These are phyloP conservation scores for Microdon myrmicae DNA, from an alignment of 2,888 invertebrate genomes.

Conservation along the genomic window DNA sequence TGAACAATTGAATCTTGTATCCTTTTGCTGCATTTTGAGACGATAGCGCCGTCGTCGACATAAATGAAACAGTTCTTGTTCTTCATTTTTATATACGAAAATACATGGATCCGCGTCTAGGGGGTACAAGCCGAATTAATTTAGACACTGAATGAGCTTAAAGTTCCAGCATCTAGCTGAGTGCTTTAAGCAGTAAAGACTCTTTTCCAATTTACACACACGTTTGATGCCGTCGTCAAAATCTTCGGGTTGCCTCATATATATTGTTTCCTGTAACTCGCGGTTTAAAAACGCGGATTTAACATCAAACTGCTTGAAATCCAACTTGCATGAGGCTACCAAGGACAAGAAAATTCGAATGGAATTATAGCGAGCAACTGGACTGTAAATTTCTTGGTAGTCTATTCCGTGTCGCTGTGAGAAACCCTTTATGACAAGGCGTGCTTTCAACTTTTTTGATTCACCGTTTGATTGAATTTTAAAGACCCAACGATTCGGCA, in stretches of 20 bases:
- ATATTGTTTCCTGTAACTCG: slow-evolving; percentile 28
- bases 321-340: slow-evolving; percentile 23
- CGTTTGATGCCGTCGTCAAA: slow-evolving; percentile 45
- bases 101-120: slow-evolving; percentile 55
- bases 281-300: slow-evolving; percentile 44
- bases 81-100: no score
- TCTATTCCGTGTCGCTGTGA: slow-evolving; percentile 56
- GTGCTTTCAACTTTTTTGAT: slow-evolving; percentile 54
- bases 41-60: no score
- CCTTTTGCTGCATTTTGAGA: no score
- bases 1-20: no score
- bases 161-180: slow-evolving; percentile 54
- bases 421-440: slow-evolving; percentile 57
- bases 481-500: slow-evolving; percentile 55
- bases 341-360: slow-evolving; percentile 53
- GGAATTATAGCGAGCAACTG: slow-evolving; percentile 55
- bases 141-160: slow-evolving; percentile 50
- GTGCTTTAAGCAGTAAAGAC: slow-evolving; percentile 55
- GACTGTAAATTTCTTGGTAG: slow-evolving; percentile 58
- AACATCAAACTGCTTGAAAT: slow-evolving; percentile 37
- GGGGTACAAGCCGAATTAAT: slow-evolving; percentile 48
- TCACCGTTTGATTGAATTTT: slow-evolving; percentile 50
- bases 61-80: no score
- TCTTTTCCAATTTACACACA: slow-evolving; percentile 51
- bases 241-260: slow-evolving; percentile 40